These are phyloP conservation scores for Crioceris asparagi DNA, from an alignment of 2,888 invertebrate genomes.

Conservation along the genomic window DNA sequence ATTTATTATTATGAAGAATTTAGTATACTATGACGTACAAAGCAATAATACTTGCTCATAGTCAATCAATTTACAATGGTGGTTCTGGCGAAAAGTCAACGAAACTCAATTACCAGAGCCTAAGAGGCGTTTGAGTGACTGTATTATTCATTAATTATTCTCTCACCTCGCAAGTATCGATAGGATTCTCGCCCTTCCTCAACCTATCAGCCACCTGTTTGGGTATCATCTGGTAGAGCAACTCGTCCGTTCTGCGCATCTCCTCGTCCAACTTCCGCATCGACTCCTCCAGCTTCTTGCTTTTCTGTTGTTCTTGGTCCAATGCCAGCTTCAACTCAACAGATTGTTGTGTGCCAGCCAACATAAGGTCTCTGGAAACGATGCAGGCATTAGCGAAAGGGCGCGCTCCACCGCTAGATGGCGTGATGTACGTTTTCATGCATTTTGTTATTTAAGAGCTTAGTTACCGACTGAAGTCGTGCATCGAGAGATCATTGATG, in stretches of 20 bases:
- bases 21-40: no score
- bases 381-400: not conserved
- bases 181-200: slow-evolving; percentile 88
- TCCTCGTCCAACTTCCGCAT: slow-evolving; percentile 93
- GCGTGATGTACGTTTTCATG: no score
- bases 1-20: no score
- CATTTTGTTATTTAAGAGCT: no score
- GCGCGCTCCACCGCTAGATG: no score
- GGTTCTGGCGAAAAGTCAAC: no score
- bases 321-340: slow-evolving; percentile 91
- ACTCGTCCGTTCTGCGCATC: slow-evolving; percentile 89
- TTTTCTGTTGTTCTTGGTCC: slow-evolving; percentile 94
- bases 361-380: slow-evolving; percentile 68
- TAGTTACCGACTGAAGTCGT: slow-evolving; percentile 86
- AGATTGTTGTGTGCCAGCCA: slow-evolving; percentile 94
- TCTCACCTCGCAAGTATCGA: slow-evolving; percentile 94
- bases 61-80: no score
- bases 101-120: no score
- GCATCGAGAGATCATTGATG: slow-evolving; percentile 98
- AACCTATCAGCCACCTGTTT: slow-evolving; percentile 92
- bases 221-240: slow-evolving; percentile 98
- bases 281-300: slow-evolving; percentile 89
- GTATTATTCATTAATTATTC: no score
- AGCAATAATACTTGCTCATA: no score
- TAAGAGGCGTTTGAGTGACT: no score